These are phyloP conservation scores for Propithecus deckenii DNA, from an alignment of 2,797 vertebrate species.

Conservation along the genomic window DNA sequence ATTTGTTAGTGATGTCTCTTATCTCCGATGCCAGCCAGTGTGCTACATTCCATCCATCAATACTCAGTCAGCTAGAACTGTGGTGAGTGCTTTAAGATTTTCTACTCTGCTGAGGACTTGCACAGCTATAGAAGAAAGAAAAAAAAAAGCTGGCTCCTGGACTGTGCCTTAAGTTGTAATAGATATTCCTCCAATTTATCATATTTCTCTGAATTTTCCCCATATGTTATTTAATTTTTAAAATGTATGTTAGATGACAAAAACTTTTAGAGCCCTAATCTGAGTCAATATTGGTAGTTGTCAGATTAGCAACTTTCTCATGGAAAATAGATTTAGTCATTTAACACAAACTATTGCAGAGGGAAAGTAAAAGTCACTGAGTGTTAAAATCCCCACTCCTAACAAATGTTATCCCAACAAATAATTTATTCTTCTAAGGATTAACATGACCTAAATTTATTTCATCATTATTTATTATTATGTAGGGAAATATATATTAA, in stretches of 20 bases:
- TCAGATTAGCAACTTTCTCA: neutral
- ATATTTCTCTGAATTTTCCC: neutral
- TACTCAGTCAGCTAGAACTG: neutral
- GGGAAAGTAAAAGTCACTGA: neutral
- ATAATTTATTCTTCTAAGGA: neutral
- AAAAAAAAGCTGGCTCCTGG: neutral
- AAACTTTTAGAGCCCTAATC: neutral
- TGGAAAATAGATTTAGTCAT: neutral
- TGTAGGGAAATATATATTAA: neutral
- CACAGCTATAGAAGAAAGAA: neutral
- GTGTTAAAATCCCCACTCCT: neutral
- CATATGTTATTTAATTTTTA: neutral
- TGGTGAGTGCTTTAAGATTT: neutral
- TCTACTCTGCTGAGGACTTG: neutral
- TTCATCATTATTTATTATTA: slow-evolving; percentile 3
- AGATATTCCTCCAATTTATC: neutral
- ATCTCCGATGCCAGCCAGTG: neutral
- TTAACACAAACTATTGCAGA: neutral
- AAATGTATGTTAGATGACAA: neutral
- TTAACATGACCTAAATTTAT: neutral
- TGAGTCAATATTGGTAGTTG: neutral
- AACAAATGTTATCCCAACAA: neutral
- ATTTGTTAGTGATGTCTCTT: neutral
- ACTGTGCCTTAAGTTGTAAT: neutral
- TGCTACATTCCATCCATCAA: neutral